A percentile compares a stretch with the other conserved stretches of the same genome.
Conservation (phyloP, 92 coral and sea anemone species). For the Phenganax stokvisi region DNA sequence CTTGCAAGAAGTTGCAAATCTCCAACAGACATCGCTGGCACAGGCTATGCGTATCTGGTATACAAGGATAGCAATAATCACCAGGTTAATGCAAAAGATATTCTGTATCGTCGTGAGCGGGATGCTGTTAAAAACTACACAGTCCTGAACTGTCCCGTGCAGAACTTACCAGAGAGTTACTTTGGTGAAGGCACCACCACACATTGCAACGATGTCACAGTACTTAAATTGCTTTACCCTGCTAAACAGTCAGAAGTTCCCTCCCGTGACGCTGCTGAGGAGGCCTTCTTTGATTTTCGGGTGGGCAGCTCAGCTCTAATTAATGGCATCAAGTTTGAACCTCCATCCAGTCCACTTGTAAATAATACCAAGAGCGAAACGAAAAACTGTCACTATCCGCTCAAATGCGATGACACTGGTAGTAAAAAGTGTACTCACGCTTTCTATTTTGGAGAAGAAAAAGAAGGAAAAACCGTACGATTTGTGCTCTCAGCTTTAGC, state of each 20-base stretch:
- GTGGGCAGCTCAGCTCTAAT: slow-evolving; percentile 27
- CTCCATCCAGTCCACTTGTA: slow-evolving; percentile 43
- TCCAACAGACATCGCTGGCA: slow-evolving; percentile 20
- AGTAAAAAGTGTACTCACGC: neutral
- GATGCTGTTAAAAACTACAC: slow-evolving; percentile 5
- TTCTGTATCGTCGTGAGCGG: neutral
- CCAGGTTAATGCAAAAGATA: neutral
- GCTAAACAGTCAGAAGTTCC: slow-evolving; percentile 36
- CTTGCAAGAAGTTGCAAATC: slow-evolving; percentile 4
- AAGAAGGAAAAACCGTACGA: neutral
- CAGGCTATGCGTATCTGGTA: slow-evolving; percentile 54
- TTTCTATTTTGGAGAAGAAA: neutral
- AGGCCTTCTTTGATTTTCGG: slow-evolving; percentile 45
- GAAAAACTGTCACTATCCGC: neutral
- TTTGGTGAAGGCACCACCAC: neutral
- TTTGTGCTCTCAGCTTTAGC: slow-evolving; percentile 11
- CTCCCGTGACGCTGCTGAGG: slow-evolving; percentile 6
- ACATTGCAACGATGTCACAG: slow-evolving; percentile 35
- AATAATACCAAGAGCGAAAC: neutral
- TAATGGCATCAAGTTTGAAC: slow-evolving; percentile 46
- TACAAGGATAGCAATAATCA: slow-evolving; percentile 23
- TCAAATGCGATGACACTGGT: neutral
- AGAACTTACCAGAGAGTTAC: slow-evolving; percentile 26
- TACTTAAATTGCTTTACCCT: slow-evolving; percentile 41
- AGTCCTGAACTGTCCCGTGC: slow-evolving; percentile 50